These are phyloP conservation scores for Tineola bisselliella DNA, from an alignment of 2,888 invertebrate genomes.

Conservation along the genomic window DNA sequence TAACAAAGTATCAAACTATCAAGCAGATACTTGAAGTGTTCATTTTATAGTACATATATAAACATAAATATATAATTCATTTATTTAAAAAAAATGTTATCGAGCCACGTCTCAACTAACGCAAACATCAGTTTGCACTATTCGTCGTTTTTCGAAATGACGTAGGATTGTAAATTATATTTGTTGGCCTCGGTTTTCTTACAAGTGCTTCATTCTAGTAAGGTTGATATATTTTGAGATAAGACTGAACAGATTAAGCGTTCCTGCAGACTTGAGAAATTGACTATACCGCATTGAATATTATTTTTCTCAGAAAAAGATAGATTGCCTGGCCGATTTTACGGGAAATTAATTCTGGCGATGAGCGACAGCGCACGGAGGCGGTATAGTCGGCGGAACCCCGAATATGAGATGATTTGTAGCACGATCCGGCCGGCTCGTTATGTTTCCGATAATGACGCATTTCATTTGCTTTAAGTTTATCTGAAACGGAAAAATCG, in stretches of 20 bases:
- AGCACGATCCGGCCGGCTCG: conserved; percentile 41
- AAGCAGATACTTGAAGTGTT: too few relatives aligned
- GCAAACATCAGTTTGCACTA: too few relatives aligned
- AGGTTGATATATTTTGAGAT: conserved; percentile 37
- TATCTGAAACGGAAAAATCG: conserved; percentile 30
- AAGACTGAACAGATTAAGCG: conserved; percentile 48
- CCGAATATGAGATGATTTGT: conserved; percentile 45
- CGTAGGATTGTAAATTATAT: too few relatives aligned
- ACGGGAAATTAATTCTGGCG: conserved; percentile 62
- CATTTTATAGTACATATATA: too few relatives aligned
- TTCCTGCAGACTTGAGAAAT: conserved; percentile 38
- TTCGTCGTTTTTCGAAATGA: too few relatives aligned
- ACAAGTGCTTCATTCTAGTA: background rate
- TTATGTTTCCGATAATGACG: conserved; percentile 36
- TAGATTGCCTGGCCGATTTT: conserved; percentile 61
- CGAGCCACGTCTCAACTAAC: too few relatives aligned
- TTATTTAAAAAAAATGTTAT: too few relatives aligned
- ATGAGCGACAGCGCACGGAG: conserved; percentile 49
- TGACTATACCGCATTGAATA: conserved; percentile 37
- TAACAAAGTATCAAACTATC: too few relatives aligned
- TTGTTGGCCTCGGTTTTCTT: background rate
- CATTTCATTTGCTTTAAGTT: conserved; percentile 48
- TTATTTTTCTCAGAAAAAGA: conserved; percentile 59
- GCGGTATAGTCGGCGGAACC: conserved; percentile 8
- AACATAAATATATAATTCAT: too few relatives aligned